Evolutionary conservation across 2,888 invertebrate species (phyloP), one percentile per base, ranked within the genome.

Genomic region (Lypha dubia): DNA sequence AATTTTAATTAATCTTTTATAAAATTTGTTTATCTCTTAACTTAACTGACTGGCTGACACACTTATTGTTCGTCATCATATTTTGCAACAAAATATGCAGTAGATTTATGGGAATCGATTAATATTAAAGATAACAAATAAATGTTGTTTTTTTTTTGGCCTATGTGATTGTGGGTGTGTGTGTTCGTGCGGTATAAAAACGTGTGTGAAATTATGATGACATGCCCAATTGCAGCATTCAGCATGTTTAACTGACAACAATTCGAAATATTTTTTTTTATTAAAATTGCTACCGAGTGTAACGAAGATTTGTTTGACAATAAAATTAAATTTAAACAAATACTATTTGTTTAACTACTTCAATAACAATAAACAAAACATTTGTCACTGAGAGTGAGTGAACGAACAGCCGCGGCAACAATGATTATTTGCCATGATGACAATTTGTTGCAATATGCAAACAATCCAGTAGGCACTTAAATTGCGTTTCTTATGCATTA

Each of bases 151-250:
- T 38, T 44, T 24, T 49, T 35, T 15, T n/a, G 0, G 32, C 41
- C 35, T n/a, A 13, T 41, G 8, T 41, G n/a, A 8, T 7, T 62
- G 8, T 35, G 28, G 28, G 28, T 4, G 28, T 28, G 13, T 38
- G 35, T 20, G 11, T 56, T 1, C 46, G 15, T 20, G 38, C 13
- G 22, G 4, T n/a, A 15, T 44, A 24, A 58, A 13, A 5, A 11
- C 62, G 71, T 60, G 13, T 56, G 35, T 44, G 41, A 44, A 65
- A 46, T 56, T 24, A 58, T 82, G 65, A 71, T 63, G 76, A 82
- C 76, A 82, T 75, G 63, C 44, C 24, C 75, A 63, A 70, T 81
- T 81, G 70, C 70, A 63, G 70, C 81, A 81, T 73, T 38, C 67
- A 51, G 22, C 41, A 20, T 58, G 20, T 71, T 58, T 58, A n/a